Evolutionary conservation across 92 coral and sea anemone species (phyloP), one percentile per base, ranked within the genome.

Genomic region (Scolanthus callimorphus): DNA sequence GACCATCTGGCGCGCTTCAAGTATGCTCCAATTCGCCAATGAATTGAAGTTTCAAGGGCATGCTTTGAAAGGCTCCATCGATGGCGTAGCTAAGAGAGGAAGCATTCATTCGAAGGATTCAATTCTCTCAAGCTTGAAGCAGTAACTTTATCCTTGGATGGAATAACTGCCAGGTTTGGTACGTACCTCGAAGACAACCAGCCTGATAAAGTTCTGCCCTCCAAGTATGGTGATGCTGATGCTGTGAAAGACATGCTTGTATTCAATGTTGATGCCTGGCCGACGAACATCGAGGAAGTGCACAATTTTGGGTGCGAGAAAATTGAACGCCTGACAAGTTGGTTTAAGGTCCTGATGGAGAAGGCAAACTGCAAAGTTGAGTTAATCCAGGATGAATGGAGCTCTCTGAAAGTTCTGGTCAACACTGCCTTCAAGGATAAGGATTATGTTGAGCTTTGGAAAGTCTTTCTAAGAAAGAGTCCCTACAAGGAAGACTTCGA

Each of bases 391-490:
- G 45, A 20, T 25, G 60, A 55, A 27, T 55, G 60, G 60, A 12
- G 29, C 23, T 55, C 34, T 24, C 60, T 55, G 15, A 55, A 55
- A 44, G 60, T 55, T 55, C 60, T 24, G 19, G 60, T 55, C 30
- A 55, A 63, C 17, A 63, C 64, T 44, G 41, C 27, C 51, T 73
- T 73, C 55, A 39, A 43, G 25, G 79, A 73, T 38, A 63, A 62
- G 79, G 41, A 67, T 64, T 73, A 73, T 57, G 46, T 51, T 57
- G 55, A 58, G 46, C 58, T 73, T 57, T 72, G 80, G 80, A 45
- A 63, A 31, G 49, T 65, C 27, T 55, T 64, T 17, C 80, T 72
- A 47, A 72, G 62, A 17, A 72, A 73, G 67, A 39, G 43, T 24
- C 72, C 86, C 19, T 41, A 56, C 52, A 73, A 47, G 67, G 24